Base-by-base conservation (phyloP, 2,888 invertebrate species). In the Apomyelois bistriatella region DNA sequence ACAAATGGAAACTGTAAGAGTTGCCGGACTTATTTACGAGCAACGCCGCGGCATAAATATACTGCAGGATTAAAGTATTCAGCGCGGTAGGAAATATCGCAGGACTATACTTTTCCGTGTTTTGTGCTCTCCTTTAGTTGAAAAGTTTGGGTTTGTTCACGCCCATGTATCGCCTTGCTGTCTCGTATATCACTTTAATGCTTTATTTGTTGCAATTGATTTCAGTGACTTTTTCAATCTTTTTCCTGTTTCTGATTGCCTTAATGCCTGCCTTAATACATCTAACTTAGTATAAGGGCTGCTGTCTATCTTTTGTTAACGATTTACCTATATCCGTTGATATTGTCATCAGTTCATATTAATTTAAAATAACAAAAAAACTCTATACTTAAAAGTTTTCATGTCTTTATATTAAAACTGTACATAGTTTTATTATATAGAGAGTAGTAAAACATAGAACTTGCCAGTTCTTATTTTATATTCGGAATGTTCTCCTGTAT, bases 1-100 rank as follows among this genome's bases (percentile, higher is more conserved):
- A 83, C 78, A 78, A 82, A 83, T 81, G 81, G 76, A 76, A 76
- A 73, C 76, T 77, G 74, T 71, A 69, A 74, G 76, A 82, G 76
- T 79, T 79, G 63, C 66, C 64, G 61, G 71, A 71, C 73, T 82
- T 85, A 81, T 85, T 82, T 81, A 76, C 74, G 69, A 71, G 72
- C 68, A 67, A 67, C 66, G 64, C 74, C 67, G 67, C 72, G 67
- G 70, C 74, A 79, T 84, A 82, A 83, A 82, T 78, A 82, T 72
- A 75, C 64, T 65, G 64, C 65, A 59, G 74, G 80, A 82, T 82
- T 82, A 81, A 81, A 83, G 79, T 79, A 79, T 82, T 81, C 79
- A 76, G 59, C 72, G 62, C 59, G 65, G 68, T 70, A 65, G 70
- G 73, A 80, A 76, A 76, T 75, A 76, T 76, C 65, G 69, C 65